phyloP scores from a whole-genome alignment of 2,113 vertebrate species.

The Passer domesticus region DNA sequence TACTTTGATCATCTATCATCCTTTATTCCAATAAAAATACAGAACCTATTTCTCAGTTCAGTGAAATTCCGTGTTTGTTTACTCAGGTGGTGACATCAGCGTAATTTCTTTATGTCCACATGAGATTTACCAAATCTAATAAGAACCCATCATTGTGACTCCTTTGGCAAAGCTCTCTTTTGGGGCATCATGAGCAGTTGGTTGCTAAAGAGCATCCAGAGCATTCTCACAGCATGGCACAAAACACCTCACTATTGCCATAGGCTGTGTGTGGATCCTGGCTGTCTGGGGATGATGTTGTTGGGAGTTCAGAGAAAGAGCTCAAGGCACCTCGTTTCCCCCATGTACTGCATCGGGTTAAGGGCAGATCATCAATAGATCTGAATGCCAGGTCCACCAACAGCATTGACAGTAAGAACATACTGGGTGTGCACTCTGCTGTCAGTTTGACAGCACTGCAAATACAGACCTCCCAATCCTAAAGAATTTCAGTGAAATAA shows the following conservation, averaged over 20 bases:
- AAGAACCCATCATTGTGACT: not conserved
- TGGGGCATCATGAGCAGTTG: rapidly evolving
- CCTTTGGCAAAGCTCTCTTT: not conserved
- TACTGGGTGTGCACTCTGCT: not conserved
- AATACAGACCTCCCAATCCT: not conserved
- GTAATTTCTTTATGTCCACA: not conserved
- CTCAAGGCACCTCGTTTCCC: not conserved
- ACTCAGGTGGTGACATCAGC: not conserved
- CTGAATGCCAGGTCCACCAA: not conserved
- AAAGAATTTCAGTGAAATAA: not conserved
- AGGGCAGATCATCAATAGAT: not conserved
- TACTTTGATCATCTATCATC: not conserved
- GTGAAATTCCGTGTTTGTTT: not conserved
- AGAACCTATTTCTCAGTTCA: not conserved
- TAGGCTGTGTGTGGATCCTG: not conserved
- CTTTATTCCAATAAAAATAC: not conserved
- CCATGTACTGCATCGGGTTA: not conserved
- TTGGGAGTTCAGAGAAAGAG: not conserved
- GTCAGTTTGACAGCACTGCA: not conserved
- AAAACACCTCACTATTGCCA: not conserved
- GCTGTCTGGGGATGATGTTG: not conserved
- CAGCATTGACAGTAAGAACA: not conserved
- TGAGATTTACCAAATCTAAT: not conserved
- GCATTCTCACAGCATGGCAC: not conserved
- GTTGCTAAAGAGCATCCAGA: not conserved